A percentile compares a stretch with the other conserved stretches of the same genome.
Evolutionary conservation across 2,888 invertebrate genomes (phyloP).

Genomic region (Drosophila birchii): DNA sequence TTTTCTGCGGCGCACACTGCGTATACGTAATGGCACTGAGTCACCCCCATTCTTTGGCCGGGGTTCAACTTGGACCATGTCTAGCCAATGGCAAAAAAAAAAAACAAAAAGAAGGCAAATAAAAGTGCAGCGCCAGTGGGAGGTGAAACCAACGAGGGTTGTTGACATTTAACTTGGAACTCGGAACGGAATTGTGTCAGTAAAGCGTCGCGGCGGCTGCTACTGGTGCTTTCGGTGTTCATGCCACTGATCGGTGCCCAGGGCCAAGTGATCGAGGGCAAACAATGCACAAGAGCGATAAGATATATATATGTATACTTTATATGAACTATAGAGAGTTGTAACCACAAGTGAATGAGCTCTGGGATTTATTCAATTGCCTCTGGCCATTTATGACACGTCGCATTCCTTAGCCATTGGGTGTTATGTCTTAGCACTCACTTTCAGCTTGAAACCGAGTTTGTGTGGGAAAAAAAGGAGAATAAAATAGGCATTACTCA

Average conservation of each 20-base stretch:
- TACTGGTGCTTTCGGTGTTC: slow-evolving; percentile 22
- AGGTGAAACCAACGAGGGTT: slow-evolving; percentile 33
- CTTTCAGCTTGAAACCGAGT: not conserved
- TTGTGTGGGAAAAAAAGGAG: slow-evolving; percentile 2
- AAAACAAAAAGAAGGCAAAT: slow-evolving; percentile 10
- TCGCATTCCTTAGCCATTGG: slow-evolving; percentile 16
- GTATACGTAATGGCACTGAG: slow-evolving; percentile 29
- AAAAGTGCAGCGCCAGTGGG: slow-evolving; percentile 12
- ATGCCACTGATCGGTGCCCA: slow-evolving; percentile 33
- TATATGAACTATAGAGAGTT: not conserved
- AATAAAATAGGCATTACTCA: not conserved
- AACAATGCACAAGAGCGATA: slow-evolving; percentile 43
- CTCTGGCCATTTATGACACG: slow-evolving; percentile 22
- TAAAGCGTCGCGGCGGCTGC: slow-evolving; percentile 27
- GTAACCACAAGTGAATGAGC: slow-evolving; percentile 22
- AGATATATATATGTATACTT: slow-evolving; percentile 21
- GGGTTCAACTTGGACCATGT: slow-evolving; percentile 23
- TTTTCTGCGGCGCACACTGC: slow-evolving; percentile 20
- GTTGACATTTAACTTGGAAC: slow-evolving; percentile 49
- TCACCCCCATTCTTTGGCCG: slow-evolving; percentile 34
- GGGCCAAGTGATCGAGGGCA: slow-evolving; percentile 49
- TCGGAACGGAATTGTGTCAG: slow-evolving; percentile 57
- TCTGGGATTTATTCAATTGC: slow-evolving; percentile 8
- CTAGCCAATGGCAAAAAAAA: slow-evolving; percentile 14
- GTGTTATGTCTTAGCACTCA: not conserved